Percentiles rank a stretch among this genome's conserved stretches.
These are phyloP conservation scores for Grapholita molesta DNA, from an alignment of 1,140 invertebrate genomes.

Conservation along the genomic window DNA sequence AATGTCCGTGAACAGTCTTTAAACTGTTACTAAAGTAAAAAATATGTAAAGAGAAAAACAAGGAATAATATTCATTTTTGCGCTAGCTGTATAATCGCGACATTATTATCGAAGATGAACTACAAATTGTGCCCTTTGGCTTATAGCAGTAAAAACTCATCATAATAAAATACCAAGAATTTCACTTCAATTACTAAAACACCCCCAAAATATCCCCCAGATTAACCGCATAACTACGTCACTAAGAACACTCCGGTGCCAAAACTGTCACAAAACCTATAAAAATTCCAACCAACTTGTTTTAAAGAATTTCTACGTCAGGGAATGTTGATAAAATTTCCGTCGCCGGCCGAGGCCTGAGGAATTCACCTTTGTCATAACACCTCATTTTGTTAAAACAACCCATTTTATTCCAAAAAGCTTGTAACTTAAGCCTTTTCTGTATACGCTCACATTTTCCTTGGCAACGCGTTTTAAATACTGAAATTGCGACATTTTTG, in stretches of 20 bases:
- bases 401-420: background rate
- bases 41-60: too few relatives aligned
- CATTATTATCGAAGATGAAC: too few relatives aligned
- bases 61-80: too few relatives aligned
- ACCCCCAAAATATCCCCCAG: background rate
- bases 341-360: background rate
- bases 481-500: background rate
- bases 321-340: slow-evolving; percentile 15
- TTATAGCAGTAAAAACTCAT: background rate
- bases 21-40: too few relatives aligned
- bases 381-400: background rate
- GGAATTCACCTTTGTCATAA: slow-evolving; percentile 16
- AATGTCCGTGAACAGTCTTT: too few relatives aligned
- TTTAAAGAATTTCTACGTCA: slow-evolving; percentile 4
- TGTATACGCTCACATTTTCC: background rate
- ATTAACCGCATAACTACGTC: background rate
- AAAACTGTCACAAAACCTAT: slow-evolving; percentile 5
- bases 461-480: background rate
- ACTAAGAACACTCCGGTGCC: background rate
- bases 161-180: background rate
- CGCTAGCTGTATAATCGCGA: too few relatives aligned
- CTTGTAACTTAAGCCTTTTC: background rate
- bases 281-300: background rate
- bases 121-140: background rate
- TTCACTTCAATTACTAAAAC: background rate